These are phyloP conservation scores for Drosophila carrolli DNA, from an alignment of 1,140 invertebrate genomes.

Conservation along the genomic window DNA sequence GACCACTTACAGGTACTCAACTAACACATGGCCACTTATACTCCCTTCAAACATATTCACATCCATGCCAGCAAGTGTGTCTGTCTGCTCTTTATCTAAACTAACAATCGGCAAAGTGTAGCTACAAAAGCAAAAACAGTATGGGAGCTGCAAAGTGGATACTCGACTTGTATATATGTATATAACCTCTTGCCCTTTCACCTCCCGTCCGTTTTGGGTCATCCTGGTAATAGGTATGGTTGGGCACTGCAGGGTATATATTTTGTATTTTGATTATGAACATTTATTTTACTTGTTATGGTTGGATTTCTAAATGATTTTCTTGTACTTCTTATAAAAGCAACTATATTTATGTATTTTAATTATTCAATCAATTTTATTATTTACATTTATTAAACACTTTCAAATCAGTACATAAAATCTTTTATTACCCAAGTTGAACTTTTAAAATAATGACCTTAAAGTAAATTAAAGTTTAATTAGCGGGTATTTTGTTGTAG, in stretches of 20 bases:
- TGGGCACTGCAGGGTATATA: not conserved
- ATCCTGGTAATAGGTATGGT: not conserved
- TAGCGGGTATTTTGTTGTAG: not conserved
- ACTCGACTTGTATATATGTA: constrained; percentile 14
- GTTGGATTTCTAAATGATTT: too few species aligned
- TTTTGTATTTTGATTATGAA: not conserved
- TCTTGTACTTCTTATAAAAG: too few species aligned
- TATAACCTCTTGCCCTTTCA: not conserved
- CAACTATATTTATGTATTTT: too few species aligned
- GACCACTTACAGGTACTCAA: constrained; percentile 21
- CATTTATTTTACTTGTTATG: not conserved
- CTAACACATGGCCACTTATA: constrained; percentile 16
- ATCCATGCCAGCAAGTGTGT: constrained; percentile 7
- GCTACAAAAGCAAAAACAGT: constrained; percentile 13
- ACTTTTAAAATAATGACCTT: not conserved
- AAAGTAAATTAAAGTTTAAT: constrained; percentile 2
- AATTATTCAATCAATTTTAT: too few species aligned
- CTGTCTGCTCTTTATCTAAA: constrained; percentile 33
- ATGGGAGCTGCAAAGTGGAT: constrained; percentile 20
- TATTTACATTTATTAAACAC: too few species aligned
- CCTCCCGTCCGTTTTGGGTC: constrained; percentile 11
- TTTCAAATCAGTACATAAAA: too few species aligned
- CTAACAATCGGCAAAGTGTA: constrained; percentile 32
- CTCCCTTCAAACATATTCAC: constrained; percentile 16
- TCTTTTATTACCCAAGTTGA: not conserved